A percentile compares a stretch with the other conserved stretches of the same genome.
Conservation (phyloP, 2,888 invertebrate species). For the Selenia dentaria region DNA sequence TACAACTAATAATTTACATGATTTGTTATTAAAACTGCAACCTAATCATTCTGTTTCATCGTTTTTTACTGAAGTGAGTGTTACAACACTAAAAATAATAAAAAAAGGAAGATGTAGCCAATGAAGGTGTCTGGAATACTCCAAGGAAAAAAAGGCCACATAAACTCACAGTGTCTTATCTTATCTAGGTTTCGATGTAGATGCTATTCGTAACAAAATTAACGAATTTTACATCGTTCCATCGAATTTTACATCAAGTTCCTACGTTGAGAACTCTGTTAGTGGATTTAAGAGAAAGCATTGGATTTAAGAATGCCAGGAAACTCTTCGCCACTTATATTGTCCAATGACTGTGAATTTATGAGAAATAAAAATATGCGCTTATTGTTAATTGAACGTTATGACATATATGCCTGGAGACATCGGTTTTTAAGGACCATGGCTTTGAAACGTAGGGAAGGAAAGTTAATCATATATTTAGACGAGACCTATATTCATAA, state of each 20-base stretch:
- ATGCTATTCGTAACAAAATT: background rate
- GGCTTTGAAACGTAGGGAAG: slow-evolving; percentile 14
- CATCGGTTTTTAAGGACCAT: slow-evolving; percentile 31
- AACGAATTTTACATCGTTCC: background rate
- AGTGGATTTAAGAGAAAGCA: slow-evolving; percentile 20
- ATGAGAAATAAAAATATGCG: slow-evolving; percentile 35
- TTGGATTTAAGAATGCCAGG: slow-evolving; percentile 18
- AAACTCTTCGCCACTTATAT: slow-evolving; percentile 23
- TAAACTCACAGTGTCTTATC: background rate
- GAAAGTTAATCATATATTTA: slow-evolving; percentile 32
- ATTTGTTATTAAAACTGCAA: too few relatives aligned
- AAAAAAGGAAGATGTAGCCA: background rate
- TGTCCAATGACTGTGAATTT: slow-evolving; percentile 24
- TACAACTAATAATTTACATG: background rate
- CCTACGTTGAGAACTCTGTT: slow-evolving; percentile 19
- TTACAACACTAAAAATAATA: too few relatives aligned
- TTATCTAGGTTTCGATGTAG: background rate
- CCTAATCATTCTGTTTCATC: too few relatives aligned
- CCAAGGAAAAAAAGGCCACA: background rate
- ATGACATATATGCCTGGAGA: slow-evolving; percentile 36
- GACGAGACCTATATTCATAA: too few relatives aligned
- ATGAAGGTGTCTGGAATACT: background rate
- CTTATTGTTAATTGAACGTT: too few relatives aligned
- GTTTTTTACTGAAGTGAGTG: too few relatives aligned
- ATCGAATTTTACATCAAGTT: slow-evolving; percentile 6